These are phyloP conservation scores for Parambassis ranga DNA, from an alignment of 2,797 vertebrate genomes.

Conservation along the genomic window DNA sequence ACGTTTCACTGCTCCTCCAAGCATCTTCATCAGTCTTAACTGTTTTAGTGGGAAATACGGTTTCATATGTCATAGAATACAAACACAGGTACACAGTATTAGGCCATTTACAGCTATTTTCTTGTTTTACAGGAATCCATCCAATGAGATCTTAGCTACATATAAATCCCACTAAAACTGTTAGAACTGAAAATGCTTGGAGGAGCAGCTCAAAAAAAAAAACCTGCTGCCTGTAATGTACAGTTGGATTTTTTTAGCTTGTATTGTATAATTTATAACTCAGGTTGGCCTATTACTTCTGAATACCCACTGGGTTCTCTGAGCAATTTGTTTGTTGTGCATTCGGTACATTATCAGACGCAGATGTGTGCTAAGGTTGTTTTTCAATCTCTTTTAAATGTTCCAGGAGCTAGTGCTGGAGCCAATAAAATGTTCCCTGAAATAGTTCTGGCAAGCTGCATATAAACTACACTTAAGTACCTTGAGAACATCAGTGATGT, in stretches of 20 bases:
- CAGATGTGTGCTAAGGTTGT: slow-evolving; percentile 45
- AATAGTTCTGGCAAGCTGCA: slow-evolving; percentile 23
- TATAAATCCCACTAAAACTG: too few species aligned
- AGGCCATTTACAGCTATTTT: too few species aligned
- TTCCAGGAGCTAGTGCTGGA: slow-evolving; percentile 45
- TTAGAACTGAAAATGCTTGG: too few species aligned
- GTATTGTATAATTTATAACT: slow-evolving; percentile 57
- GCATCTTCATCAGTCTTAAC: too few species aligned
- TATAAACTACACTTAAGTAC: slow-evolving; percentile 18
- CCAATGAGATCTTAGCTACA: too few species aligned
- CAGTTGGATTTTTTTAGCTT: slow-evolving; percentile 25
- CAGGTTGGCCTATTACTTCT: slow-evolving; percentile 53
- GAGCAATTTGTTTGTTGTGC: slow-evolving; percentile 65
- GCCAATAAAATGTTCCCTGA: slow-evolving; percentile 42
- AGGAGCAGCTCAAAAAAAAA: too few species aligned
- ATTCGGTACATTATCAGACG: slow-evolving; percentile 51
- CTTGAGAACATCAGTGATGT: slow-evolving; percentile 3
- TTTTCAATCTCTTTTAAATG: slow-evolving; percentile 54
- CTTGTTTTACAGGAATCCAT: too few species aligned
- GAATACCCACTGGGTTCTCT: slow-evolving; percentile 56
- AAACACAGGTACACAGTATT: too few species aligned
- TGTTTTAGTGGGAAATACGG: too few species aligned
- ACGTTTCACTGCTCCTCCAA: too few species aligned
- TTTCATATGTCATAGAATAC: background rate
- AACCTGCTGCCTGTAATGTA: too few species aligned